Conservation (phyloP, 1,140 invertebrate species). For the Solenopsis fugax region DNA sequence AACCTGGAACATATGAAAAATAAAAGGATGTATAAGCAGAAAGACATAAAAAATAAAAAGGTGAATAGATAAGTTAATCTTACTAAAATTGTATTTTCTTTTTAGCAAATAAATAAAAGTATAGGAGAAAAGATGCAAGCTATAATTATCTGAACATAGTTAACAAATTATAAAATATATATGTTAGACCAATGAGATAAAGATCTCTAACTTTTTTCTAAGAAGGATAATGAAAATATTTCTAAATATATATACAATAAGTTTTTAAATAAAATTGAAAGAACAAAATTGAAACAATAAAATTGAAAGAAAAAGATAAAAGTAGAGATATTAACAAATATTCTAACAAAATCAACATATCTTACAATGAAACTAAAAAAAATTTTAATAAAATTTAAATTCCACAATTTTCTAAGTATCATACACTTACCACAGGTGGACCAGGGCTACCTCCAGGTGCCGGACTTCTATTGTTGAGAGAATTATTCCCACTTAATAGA, state of each 20-base stretch:
- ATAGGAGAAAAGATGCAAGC: neutral
- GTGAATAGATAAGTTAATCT: neutral
- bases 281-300: too few relatives aligned
- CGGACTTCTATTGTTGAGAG: constrained; percentile 84
- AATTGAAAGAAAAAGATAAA: constrained; percentile 4
- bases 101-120: neutral
- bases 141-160: neutral
- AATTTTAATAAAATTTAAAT: neutral
- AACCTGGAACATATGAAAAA: constrained; percentile 75
- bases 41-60: constrained; percentile 31
- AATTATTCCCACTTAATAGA: constrained; percentile 78
- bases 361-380: neutral
- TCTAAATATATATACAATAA: neutral
- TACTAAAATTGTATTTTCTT: neutral
- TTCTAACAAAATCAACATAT: neutral
- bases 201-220: neutral
- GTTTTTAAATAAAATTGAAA: neutral
- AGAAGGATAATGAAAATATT: neutral
- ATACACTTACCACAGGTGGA: constrained; percentile 82
- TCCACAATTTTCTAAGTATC: neutral
- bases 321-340: neutral
- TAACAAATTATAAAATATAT: neutral
- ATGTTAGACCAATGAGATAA: neutral
- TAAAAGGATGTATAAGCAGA: neutral
- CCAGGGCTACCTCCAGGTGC: constrained; percentile 85